Conservation (phyloP, 1,140 invertebrate species). For the Drosophila miranda region DNA sequence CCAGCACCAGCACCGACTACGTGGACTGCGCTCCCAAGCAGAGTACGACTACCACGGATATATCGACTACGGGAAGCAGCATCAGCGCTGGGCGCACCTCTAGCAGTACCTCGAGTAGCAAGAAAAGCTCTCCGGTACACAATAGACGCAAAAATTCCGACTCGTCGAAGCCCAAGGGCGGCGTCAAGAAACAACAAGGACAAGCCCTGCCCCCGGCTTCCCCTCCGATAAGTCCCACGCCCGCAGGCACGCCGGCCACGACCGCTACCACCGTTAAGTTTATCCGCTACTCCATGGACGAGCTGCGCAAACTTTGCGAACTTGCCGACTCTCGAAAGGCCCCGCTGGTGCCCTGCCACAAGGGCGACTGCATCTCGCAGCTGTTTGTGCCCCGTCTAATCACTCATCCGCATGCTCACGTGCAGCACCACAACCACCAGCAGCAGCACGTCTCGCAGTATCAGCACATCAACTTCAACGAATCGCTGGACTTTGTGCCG, state of each 20-base stretch:
- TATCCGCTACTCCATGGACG: slow-evolving; percentile 55
- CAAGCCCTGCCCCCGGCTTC: slow-evolving; percentile 12
- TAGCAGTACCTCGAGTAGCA: slow-evolving; percentile 19
- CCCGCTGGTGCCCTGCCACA: slow-evolving; percentile 71
- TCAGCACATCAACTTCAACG: slow-evolving; percentile 72
- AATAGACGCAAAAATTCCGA: background rate
- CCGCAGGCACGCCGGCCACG: background rate
- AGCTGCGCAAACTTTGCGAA: slow-evolving; percentile 64
- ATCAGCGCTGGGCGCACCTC: too few species aligned
- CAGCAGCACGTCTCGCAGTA: slow-evolving; percentile 64
- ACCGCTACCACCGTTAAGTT: slow-evolving; percentile 15
- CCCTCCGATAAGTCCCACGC: background rate
- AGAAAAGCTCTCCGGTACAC: slow-evolving; percentile 39
- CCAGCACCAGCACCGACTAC: slow-evolving; percentile 38
- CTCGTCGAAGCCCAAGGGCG: background rate
- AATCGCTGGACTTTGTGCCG: slow-evolving; percentile 67
- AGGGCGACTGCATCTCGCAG: slow-evolving; percentile 71
- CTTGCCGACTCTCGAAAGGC: slow-evolving; percentile 62
- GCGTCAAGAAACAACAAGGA: background rate
- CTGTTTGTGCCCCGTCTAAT: slow-evolving; percentile 63
- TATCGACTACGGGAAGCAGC: background rate
- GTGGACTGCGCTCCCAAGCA: slow-evolving; percentile 51
- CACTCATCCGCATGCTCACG: slow-evolving; percentile 55
- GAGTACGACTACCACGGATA: background rate
- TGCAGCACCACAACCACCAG: slow-evolving; percentile 59